Evolutionary conservation across 2,797 vertebrate species (phyloP).

Genomic region (Thamnophis elegans): DNA sequence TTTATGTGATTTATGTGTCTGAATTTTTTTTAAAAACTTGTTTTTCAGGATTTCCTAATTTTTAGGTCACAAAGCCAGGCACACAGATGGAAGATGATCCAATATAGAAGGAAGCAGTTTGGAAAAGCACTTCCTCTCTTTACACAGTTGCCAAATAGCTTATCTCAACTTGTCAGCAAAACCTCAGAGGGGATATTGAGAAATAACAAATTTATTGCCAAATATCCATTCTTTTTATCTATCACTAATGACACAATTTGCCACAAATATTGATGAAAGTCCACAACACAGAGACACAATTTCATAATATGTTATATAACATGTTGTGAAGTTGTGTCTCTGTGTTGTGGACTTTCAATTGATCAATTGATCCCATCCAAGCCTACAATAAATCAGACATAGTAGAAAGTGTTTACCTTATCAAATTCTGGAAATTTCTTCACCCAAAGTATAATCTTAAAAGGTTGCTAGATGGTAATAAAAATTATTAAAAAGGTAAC

Average conservation of each 20-base stretch:
- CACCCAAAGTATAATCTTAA: neutral
- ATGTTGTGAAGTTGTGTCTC: too few species aligned
- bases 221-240: neutral
- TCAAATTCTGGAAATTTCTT: neutral
- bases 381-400: neutral
- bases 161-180: neutral
- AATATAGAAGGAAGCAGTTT: neutral
- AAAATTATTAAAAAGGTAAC: neutral
- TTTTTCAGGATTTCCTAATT: neutral
- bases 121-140: neutral
- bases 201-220: neutral
- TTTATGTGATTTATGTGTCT: neutral
- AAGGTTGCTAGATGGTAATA: neutral
- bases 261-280: neutral
- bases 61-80: neutral
- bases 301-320: neutral
- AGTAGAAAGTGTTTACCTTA: neutral
- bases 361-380: neutral
- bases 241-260: neutral
- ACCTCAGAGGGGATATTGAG: neutral
- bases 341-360: too few species aligned
- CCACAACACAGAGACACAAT: neutral
- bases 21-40: neutral
- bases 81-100: slow-evolving; percentile 1
- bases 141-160: neutral